phyloP scores from a whole-genome alignment of 2,113 vertebrate species.

The Thamnophis sirtalis region DNA sequence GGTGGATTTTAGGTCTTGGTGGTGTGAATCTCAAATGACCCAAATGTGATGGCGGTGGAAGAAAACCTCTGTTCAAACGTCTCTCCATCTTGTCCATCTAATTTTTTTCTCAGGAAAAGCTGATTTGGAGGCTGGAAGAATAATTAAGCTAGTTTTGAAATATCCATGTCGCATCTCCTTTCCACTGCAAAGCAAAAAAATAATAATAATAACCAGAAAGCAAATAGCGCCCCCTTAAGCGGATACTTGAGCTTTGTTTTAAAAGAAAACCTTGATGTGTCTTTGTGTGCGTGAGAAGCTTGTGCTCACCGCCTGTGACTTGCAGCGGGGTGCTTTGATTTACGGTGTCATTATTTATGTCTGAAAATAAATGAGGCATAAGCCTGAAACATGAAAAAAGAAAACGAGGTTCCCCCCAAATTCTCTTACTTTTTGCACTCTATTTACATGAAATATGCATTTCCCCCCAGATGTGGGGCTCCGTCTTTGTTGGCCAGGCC shows the following conservation, averaged over 20 bases:
- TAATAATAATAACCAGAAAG: constrained; percentile 37
- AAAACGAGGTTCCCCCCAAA: constrained; percentile 37
- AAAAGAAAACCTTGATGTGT: not conserved
- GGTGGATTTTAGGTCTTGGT: not conserved
- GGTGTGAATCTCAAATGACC: not conserved
- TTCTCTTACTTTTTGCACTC: constrained; percentile 65
- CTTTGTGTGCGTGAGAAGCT: not conserved
- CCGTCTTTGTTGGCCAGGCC: constrained; percentile 76
- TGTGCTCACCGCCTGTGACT: not conserved
- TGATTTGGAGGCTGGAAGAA: constrained; percentile 30
- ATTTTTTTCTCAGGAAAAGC: constrained; percentile 35
- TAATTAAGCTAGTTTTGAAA: constrained; percentile 26
- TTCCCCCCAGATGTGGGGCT: constrained; percentile 46
- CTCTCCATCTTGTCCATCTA: not conserved
- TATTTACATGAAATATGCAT: constrained; percentile 62
- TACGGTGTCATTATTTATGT: constrained; percentile 42
- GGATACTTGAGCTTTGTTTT: constrained; percentile 39
- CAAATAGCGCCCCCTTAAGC: constrained; percentile 47
- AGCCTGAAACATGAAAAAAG: constrained; percentile 41
- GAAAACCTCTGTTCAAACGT: not conserved
- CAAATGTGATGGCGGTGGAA: not conserved
- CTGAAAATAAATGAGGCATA: constrained; percentile 45
- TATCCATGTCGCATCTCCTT: constrained; percentile 19
- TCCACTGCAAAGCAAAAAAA: constrained; percentile 49
- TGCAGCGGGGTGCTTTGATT: constrained; percentile 41